A percentile compares a stretch with the other conserved stretches of the same genome.
Evolutionary conservation across 2,797 vertebrate species (phyloP).

Genomic region (Peromyscus eremicus): DNA sequence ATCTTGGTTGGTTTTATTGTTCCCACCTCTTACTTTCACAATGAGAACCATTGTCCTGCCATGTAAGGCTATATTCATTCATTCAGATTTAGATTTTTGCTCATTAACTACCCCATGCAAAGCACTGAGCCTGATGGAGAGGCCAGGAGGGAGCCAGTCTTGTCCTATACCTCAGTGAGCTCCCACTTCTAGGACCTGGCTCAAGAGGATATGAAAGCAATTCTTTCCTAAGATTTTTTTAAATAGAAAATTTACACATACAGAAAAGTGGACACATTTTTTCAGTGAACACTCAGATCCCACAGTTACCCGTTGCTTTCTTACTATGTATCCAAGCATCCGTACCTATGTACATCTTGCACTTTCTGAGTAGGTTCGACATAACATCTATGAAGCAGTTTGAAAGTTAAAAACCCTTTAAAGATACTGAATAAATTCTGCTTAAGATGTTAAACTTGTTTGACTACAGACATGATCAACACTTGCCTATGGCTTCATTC

Average conservation of each 20-base stretch:
- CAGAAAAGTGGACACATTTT: neutral
- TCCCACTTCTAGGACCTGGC: neutral
- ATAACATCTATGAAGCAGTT: neutral
- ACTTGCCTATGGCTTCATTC: neutral
- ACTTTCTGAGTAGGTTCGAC: neutral
- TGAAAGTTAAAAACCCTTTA: conserved; percentile 10
- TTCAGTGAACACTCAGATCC: neutral
- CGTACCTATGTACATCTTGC: neutral
- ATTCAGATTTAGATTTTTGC: neutral
- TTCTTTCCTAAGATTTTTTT: neutral
- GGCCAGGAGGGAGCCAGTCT: neutral
- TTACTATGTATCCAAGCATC: neutral
- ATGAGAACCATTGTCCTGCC: neutral
- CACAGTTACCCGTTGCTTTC: conserved; percentile 7
- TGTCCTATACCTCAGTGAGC: neutral
- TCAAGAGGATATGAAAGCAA: neutral
- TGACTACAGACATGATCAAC: neutral
- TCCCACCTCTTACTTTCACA: neutral
- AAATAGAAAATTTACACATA: conserved; percentile 14
- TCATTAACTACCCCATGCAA: neutral
- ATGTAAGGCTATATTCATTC: neutral
- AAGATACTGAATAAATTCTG: conserved; percentile 9
- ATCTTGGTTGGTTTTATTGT: neutral
- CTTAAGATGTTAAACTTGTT: neutral
- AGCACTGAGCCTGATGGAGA: neutral